Conservation (phyloP, 2,113 vertebrate species). For the Nannospalax galili region DNA sequence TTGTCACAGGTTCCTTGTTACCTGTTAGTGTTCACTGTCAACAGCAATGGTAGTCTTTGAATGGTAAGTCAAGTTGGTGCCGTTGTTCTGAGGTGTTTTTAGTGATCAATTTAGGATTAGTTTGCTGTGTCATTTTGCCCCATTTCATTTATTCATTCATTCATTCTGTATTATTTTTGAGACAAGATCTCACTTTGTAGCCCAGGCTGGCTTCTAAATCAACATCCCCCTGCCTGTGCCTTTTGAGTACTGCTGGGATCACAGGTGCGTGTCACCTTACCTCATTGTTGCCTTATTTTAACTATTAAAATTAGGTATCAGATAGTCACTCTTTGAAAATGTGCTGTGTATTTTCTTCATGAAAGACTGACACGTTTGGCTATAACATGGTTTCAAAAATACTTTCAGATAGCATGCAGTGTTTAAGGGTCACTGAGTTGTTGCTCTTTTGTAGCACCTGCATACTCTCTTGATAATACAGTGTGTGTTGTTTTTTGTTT, state of each 20-base stretch:
- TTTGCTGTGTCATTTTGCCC: background rate
- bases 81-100: background rate
- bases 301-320: background rate
- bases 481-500: background rate
- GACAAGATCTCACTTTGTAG: background rate
- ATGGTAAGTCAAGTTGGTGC: background rate
- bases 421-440: background rate
- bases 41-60: background rate
- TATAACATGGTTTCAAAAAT: background rate
- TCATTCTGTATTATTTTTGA: too few species aligned
- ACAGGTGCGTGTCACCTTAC: background rate
- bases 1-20: background rate
- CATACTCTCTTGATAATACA: background rate
- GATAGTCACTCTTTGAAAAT: background rate
- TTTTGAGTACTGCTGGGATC: background rate
- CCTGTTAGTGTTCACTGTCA: background rate
- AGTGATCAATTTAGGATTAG: background rate
- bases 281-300: background rate
- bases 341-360: background rate
- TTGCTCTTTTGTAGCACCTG: background rate
- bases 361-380: background rate
- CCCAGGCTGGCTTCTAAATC: background rate
- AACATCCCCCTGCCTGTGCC: too few species aligned
- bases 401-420: background rate
- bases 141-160: background rate